These are phyloP conservation scores for Hypsopygia costalis DNA, from an alignment of 2,888 invertebrate species.

Conservation along the genomic window DNA sequence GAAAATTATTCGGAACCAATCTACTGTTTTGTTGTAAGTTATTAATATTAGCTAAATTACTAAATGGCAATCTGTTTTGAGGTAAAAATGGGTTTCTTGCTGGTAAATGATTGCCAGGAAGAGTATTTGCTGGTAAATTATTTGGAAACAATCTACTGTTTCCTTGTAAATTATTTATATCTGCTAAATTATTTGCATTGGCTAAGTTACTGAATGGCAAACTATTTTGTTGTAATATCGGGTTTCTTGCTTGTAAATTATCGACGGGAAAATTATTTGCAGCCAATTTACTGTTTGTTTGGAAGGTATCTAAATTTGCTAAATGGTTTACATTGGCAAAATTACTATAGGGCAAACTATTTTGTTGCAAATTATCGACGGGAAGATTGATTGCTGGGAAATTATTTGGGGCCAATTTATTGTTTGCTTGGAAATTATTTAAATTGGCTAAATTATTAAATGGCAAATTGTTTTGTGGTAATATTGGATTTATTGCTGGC, in stretches of 20 bases:
- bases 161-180: background rate
- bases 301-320: no score
- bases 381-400: no score
- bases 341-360: no score
- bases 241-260: background rate
- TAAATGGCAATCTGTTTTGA: background rate
- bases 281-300: no score
- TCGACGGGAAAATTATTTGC: slow-evolving; percentile 4
- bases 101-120: slow-evolving; percentile 11
- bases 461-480: no score
- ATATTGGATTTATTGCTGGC: no score
- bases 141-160: slow-evolving; percentile 8
- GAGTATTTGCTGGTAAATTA: slow-evolving; percentile 15
- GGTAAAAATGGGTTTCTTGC: background rate
- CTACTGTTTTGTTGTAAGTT: slow-evolving; percentile 2
- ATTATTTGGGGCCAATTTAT: no score
- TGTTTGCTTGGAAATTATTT: no score
- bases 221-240: background rate
- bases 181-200: no score
- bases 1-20: slow-evolving; percentile 12
- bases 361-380: no score
- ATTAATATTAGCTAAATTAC: background rate
- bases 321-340: no score
- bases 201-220: background rate
- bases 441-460: no score